Evolutionary conservation across 37 sponge, comb jelly and placozoan species (phyloP).

Genomic region (Trichoplax adhaerens): DNA sequence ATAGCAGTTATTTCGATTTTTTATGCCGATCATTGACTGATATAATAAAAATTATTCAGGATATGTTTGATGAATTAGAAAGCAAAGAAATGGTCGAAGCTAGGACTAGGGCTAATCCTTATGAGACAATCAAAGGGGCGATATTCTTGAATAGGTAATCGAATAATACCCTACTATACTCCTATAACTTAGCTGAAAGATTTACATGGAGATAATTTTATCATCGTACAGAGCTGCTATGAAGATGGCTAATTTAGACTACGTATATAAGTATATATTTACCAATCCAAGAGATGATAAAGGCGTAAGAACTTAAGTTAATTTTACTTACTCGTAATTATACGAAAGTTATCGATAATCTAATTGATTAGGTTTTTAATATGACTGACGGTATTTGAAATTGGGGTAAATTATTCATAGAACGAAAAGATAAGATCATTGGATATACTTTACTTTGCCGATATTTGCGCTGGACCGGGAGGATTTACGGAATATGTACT

Average conservation of each 20-base stretch:
- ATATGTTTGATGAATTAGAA: constrained; percentile 53
- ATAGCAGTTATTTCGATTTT: not conserved
- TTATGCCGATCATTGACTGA: not conserved
- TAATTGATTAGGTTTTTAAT: constrained; percentile 5
- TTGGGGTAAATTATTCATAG: constrained; percentile 3
- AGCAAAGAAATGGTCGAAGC: constrained; percentile 69
- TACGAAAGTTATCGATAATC: constrained; percentile 2
- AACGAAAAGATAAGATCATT: constrained; percentile 5
- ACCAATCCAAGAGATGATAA: constrained; percentile 10
- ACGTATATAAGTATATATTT: constrained; percentile 72
- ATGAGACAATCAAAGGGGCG: constrained; percentile 70
- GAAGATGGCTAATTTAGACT: constrained; percentile 97
- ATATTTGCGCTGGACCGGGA: constrained; percentile 98
- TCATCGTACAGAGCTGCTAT: constrained; percentile 64
- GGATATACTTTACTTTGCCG: constrained; percentile 83
- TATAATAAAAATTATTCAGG: constrained; percentile 11
- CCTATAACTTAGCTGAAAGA: not conserved
- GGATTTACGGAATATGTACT: constrained; percentile 98
- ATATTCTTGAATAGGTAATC: constrained; percentile 91
- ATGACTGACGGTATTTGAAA: constrained; percentile 1
- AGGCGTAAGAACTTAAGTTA: not conserved
- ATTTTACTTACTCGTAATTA: not conserved
- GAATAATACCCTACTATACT: not conserved
- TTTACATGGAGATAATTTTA: not conserved
- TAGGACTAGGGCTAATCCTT: constrained; percentile 72